Percentiles rank a stretch among this genome's conserved stretches.
Evolutionary conservation across 2,888 invertebrate species (phyloP).

Genomic region (Resseliella maxima): DNA sequence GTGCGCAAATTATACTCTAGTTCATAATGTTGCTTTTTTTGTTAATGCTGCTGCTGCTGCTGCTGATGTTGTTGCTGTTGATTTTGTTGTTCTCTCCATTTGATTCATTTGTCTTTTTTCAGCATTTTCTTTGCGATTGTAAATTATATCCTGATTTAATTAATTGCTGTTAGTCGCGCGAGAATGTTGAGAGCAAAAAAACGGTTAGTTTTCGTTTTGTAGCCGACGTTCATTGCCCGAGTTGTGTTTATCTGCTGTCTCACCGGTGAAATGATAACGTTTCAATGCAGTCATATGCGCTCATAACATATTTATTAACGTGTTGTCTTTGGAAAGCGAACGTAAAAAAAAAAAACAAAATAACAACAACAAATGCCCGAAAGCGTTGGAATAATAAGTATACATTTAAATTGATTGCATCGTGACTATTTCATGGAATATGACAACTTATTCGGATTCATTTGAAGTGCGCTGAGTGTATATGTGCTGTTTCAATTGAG

Average conservation of each 20-base stretch:
- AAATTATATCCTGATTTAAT: slow-evolving; percentile 53
- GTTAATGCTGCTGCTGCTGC: background rate
- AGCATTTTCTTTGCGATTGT: background rate
- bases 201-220: slow-evolving; percentile 33
- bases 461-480: background rate
- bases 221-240: slow-evolving; percentile 14
- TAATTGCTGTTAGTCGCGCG: slow-evolving; percentile 51
- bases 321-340: background rate
- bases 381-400: slow-evolving; percentile 18
- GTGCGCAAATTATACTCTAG: slow-evolving; percentile 9
- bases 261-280: slow-evolving; percentile 20
- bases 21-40: background rate
- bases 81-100: background rate
- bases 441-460: slow-evolving; percentile 38
- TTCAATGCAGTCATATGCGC: slow-evolving; percentile 36
- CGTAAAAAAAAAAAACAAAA: background rate
- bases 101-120: background rate
- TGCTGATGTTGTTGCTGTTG: background rate
- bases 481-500: background rate
- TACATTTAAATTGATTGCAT: slow-evolving; percentile 33
- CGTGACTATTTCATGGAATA: slow-evolving; percentile 44
- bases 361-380: slow-evolving; percentile 25
- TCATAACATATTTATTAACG: slow-evolving; percentile 40
- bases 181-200: slow-evolving; percentile 36
- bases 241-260: background rate